Base-by-base conservation (phyloP, 2,888 invertebrate genomes). In the Plebejus melissa region DNA sequence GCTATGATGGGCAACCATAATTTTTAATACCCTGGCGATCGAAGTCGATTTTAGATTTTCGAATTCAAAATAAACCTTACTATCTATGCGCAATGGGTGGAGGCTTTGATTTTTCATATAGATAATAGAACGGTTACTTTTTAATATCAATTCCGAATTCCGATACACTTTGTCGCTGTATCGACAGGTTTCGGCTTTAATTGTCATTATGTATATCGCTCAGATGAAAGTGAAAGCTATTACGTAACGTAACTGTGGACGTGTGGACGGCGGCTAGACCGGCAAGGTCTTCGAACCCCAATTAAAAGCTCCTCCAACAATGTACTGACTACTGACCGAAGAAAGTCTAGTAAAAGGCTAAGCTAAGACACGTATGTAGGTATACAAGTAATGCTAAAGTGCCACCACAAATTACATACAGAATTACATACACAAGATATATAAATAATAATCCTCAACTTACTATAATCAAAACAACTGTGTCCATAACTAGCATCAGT, bases 141-240 rank as follows among this genome's bases (percentile, higher is more conserved):
- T 54, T 50, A 9, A 46, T 0, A 46, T 46, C 9, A 11, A 16
- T 54, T 16, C 54, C 16, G 3, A 54, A 22, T 22, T 22, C 22
- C 22, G 32, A 32, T 9, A 46, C 13, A 5, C 11, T 71, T 70
- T 71, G 70, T 71, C 11, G 28, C 41, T 72, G 72, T 54, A 72
- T 71, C 28, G 9, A 50, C 72, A 72, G 58, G 75, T 58, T 75
- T 75, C 57, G 46, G 71, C 46, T 58, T 72, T 75, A 71, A 58
- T 71, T 58, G 46, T 41, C 11, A 75, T 65, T 65, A 65, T 65
- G 75, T 77, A 76, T 77, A 72, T 75, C 75, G 71, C 41, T 75
- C 70, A 77, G 76, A 74, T 77, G 79, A 78, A 79, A 77, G 79
- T 76, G 81, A 80, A 81, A 81, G 80, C 77, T 69, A 58, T 78